Percentiles rank a stretch among this genome's conserved stretches.
Evolutionary conservation across 2,888 invertebrate genomes (phyloP).

Genomic region (Ecdyonurus torrentis): DNA sequence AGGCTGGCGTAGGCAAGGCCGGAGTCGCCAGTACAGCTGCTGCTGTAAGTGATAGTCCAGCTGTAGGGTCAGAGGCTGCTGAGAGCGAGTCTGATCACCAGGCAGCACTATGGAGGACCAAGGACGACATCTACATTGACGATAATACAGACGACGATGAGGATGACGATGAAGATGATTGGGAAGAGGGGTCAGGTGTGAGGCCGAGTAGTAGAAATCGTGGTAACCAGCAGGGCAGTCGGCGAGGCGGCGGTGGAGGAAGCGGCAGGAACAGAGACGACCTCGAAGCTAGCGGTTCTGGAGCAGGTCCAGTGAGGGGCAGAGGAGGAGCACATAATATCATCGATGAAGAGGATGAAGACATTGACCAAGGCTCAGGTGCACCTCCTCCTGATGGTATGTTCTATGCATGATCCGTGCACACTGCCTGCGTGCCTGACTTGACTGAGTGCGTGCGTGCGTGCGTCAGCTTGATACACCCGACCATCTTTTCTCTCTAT

Average conservation of each 20-base stretch:
- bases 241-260: constrained; percentile 7
- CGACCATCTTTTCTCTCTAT: neutral
- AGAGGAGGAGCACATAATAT: too few species aligned
- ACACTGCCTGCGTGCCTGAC: too few species aligned
- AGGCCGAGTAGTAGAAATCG: neutral
- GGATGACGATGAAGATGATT: neutral
- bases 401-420: neutral
- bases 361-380: constrained; percentile 7
- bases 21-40: neutral
- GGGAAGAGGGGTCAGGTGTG: neutral
- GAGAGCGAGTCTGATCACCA: neutral
- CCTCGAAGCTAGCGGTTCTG: constrained; percentile 11
- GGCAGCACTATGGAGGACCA: neutral
- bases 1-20: too few species aligned
- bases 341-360: constrained; percentile 12
- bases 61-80: neutral
- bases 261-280: constrained; percentile 9
- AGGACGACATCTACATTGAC: neutral
- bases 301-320: constrained; percentile 8
- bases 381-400: neutral
- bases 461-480: too few species aligned
- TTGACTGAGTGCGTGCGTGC: neutral
- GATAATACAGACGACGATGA: neutral
- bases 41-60: neutral
- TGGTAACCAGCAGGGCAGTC: constrained; percentile 9